Evolutionary conservation across 2,113 vertebrate genomes (phyloP), one percentile per base, ranked within the genome.

Genomic region (Brachirus orientalis): DNA sequence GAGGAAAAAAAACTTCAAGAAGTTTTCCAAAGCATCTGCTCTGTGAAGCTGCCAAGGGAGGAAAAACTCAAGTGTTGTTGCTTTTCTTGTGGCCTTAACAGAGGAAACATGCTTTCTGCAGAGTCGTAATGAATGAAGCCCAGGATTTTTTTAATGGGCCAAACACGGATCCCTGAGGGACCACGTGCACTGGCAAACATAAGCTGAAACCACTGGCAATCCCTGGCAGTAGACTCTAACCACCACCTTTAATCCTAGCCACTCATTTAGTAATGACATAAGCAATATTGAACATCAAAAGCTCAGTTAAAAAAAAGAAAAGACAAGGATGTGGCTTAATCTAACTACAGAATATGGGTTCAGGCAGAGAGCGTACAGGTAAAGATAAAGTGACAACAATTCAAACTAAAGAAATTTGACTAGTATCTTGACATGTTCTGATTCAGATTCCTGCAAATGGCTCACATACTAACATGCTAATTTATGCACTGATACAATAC

Each of bases 1-100:
- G 45, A 36, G 20, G 52, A 8, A 43, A 37, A 20, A 40, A 38
- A 69, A 71, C 75, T 67, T 22, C 63, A 82, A 83, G 56, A 66
- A 65, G 62, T 70, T 82, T 83, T 80, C 72, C 72, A 40, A 77
- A 72, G 80, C 78, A 88, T 89, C 69, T 87, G 76, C 3, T 5
- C 63, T 14, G 18, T 50, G 14, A 40, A 17, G 41, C 61, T 77
- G 85, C 81, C 73, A 78, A 70, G 14, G 18, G 48, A 60, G 43
- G n/a, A 69, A 69, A 81, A 72, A 50, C 9, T 18, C 4, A 17
- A 67, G 61, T 52, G 44, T 52, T 77, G 76, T 57, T 66, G 54
- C 47, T 76, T 75, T 84, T 79, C 59, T 77, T 86, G 78, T 75
- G 77, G 83, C 73, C 43, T 69, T 11, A 65, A 76, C 17, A 7